Evolutionary conservation across 2,888 invertebrate genomes (phyloP), one percentile per base, ranked within the genome.

Genomic region (Peribatodes rhomboidaria): DNA sequence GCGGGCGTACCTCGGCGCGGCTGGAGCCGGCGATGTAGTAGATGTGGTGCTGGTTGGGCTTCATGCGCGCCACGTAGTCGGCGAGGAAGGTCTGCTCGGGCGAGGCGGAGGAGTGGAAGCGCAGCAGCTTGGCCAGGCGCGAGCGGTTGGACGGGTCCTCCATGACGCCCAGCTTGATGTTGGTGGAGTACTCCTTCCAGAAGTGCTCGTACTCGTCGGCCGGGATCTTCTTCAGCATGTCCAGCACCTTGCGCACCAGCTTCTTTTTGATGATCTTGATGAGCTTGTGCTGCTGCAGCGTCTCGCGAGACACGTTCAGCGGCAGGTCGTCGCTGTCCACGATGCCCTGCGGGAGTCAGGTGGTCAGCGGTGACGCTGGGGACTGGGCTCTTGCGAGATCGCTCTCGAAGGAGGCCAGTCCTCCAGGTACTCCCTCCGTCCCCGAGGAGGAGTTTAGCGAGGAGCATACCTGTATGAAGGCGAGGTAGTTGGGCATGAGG

Each of bases 241-340:
- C 99, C 58, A 99, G 93, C 8, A 98, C 98, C 90, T 99, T 99
- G 54, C 99, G 96, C 14, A 99, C 97, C 66, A 99, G 94, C 86
- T 99, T 99, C 95, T 99, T 99, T 94, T 99, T 99, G 86, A 99
- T 99, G 63, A 99, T 98, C 92, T 99, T 99, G 81, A 99, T 97
- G 9, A 99, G 95, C 89, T 99, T 99, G 94, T 99, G 99, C 86
- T 99, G 99, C 87, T 99, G 99, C 35, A 99, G 95, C 57, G 98
- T 99, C 94, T 99, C 99, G 76, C 99, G 96, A 0, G 98, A 98
- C 33, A 99, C 99, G 89, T 99, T 99, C 75, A 99, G 94, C 33
- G 99, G 99, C 75, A 99, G 93, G 94, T 99, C 99, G 90, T 99
- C 99, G 11, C 98, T 99, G 94, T 99, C 99, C 50, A 99, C 99